A percentile compares a stretch with the other conserved stretches of the same genome.
These are phyloP conservation scores for Lasioglossum lativentre DNA, from an alignment of 2,888 invertebrate species.

Conservation along the genomic window DNA sequence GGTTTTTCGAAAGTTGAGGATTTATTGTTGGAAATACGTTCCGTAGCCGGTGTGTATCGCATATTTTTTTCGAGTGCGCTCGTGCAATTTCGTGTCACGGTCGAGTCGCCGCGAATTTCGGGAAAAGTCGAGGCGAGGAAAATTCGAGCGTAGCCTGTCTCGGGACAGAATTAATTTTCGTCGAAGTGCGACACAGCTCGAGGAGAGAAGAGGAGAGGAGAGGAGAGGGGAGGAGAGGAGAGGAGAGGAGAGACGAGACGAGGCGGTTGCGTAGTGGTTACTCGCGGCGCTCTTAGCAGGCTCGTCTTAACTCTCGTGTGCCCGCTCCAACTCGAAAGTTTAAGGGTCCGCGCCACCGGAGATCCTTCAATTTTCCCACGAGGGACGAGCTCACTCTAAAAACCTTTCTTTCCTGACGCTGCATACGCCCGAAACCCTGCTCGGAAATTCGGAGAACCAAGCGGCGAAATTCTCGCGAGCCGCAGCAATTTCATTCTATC, in stretches of 20 bases:
- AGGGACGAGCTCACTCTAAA: slow-evolving; percentile 14
- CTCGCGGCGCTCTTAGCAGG: slow-evolving; percentile 27
- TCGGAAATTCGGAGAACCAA: neutral
- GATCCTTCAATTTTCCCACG: slow-evolving; percentile 34
- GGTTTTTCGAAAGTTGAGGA: neutral
- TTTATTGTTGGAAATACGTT: neutral
- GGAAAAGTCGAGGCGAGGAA: slow-evolving; percentile 41
- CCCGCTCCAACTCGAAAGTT: slow-evolving; percentile 28
- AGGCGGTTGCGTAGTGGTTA: slow-evolving; percentile 21
- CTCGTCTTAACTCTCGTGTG: slow-evolving; percentile 40
- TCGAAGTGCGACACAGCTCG: slow-evolving; percentile 26
- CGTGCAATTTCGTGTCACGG: slow-evolving; percentile 31
- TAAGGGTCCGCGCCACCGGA: slow-evolving; percentile 21
- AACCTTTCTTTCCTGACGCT: slow-evolving; percentile 15
- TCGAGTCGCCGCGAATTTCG: slow-evolving; percentile 27
- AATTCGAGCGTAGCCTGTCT: slow-evolving; percentile 40
- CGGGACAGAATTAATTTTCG: slow-evolving; percentile 60
- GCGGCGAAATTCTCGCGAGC: neutral
- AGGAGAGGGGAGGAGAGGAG: neutral
- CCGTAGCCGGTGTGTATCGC: neutral
- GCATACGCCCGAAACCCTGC: neutral
- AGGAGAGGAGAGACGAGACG: neutral
- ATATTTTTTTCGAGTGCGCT: slow-evolving; percentile 25
- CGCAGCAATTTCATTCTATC: neutral
- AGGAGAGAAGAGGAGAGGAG: neutral